Conservation (phyloP, 2,113 vertebrate genomes). For the Genyomyrus donnyi region DNA sequence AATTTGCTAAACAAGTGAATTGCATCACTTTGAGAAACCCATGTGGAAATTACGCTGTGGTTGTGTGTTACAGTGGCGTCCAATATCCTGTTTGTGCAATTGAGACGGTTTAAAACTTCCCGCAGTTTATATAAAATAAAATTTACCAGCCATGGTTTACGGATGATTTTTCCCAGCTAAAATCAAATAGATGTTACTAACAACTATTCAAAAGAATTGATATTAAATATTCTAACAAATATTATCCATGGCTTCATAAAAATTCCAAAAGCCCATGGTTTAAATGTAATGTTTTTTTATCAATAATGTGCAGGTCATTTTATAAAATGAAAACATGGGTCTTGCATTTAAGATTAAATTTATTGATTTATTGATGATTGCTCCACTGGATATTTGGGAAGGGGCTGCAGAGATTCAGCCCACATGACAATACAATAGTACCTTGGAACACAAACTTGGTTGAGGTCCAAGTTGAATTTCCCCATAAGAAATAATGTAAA, state of each 20-base stretch:
- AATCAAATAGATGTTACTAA: neutral
- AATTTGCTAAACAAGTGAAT: conserved; percentile 9
- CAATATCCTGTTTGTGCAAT: neutral
- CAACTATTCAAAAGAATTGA: neutral
- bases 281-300: neutral
- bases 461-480: no score
- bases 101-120: neutral
- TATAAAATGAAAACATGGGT: neutral
- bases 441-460: no score
- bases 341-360: neutral
- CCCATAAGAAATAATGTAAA: no score
- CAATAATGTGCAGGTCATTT: neutral
- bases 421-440: neutral
- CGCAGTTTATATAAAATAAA: neutral
- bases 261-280: neutral
- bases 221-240: neutral
- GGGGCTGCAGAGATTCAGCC: neutral
- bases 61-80: neutral
- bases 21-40: neutral
- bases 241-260: neutral
- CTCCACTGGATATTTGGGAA: neutral
- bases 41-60: neutral
- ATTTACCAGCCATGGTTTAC: neutral
- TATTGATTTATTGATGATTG: neutral
- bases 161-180: neutral